Conservation (phyloP, 2,797 vertebrate species). For the Malacoraja senta region DNA sequence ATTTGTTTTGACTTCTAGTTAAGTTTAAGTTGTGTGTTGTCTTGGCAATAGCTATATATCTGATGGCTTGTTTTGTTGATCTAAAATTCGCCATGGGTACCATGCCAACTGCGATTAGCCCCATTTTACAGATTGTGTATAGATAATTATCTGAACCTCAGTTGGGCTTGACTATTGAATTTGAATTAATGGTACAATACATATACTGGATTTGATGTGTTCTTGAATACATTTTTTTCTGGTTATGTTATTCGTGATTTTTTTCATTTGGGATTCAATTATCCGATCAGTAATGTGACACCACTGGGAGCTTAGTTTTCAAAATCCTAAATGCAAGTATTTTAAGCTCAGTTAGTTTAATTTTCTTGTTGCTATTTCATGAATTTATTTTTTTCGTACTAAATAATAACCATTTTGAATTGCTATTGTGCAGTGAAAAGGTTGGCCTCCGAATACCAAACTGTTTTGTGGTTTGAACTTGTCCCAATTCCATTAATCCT, state of each 20-base stretch:
- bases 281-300: background rate
- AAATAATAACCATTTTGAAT: constrained; percentile 5
- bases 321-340: background rate
- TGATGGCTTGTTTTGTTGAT: background rate
- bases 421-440: background rate
- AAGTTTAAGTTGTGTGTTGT: constrained; percentile 28
- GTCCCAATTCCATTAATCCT: background rate
- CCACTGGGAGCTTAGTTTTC: background rate
- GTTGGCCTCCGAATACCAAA: background rate
- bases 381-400: background rate
- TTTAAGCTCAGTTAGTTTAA: background rate
- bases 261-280: background rate
- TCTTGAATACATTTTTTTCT: constrained; percentile 20
- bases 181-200: background rate
- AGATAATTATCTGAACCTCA: background rate
- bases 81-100: background rate
- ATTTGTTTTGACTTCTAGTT: constrained; percentile 8
- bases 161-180: background rate
- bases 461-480: background rate
- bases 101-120: constrained; percentile 9
- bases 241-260: background rate
- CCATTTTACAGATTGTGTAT: background rate
- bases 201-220: background rate
- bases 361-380: background rate
- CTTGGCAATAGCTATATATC: constrained; percentile 19